A percentile compares a stretch with the other conserved stretches of the same genome.
These are phyloP conservation scores for Sinhomidia bicolor DNA, from an alignment of 2,888 invertebrate genomes.

Conservation along the genomic window DNA sequence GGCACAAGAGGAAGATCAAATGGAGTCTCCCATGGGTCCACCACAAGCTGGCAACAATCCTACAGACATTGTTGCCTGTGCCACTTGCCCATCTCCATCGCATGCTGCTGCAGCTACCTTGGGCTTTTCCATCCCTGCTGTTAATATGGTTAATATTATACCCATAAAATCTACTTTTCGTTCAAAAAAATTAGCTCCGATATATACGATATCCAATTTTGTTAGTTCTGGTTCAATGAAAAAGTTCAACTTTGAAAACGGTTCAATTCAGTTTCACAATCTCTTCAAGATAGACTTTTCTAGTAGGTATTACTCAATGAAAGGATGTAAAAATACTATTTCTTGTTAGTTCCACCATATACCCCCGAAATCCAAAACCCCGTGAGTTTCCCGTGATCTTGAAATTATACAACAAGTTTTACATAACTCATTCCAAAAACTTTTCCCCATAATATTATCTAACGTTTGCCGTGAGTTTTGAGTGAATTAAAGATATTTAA, in stretches of 20 bases:
- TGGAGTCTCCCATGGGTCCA: constrained; percentile 72
- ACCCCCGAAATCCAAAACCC: too few relatives aligned
- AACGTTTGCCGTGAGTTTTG: background rate
- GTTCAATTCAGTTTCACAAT: too few relatives aligned
- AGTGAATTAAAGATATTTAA: too few relatives aligned
- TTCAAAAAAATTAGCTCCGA: constrained; percentile 6
- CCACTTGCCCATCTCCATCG: constrained; percentile 75
- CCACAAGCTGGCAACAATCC: constrained; percentile 75
- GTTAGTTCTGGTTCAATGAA: constrained; percentile 19
- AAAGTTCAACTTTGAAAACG: too few relatives aligned
- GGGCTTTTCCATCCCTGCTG: constrained; percentile 77
- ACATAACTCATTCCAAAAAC: too few relatives aligned
- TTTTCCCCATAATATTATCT: too few relatives aligned
- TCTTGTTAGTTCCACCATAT: too few relatives aligned
- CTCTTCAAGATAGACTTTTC: too few relatives aligned
- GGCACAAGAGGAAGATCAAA: constrained; percentile 71
- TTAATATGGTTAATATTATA: constrained; percentile 74
- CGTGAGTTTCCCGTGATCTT: too few relatives aligned
- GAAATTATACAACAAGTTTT: too few relatives aligned
- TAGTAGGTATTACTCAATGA: too few relatives aligned
- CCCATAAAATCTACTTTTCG: constrained; percentile 47
- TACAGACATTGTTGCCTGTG: constrained; percentile 74
- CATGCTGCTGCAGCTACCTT: constrained; percentile 73
- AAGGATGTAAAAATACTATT: too few relatives aligned
- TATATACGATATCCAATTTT: background rate